Base-by-base conservation (phyloP, 2,888 invertebrate species). In the Mimachlamys varia region DNA sequence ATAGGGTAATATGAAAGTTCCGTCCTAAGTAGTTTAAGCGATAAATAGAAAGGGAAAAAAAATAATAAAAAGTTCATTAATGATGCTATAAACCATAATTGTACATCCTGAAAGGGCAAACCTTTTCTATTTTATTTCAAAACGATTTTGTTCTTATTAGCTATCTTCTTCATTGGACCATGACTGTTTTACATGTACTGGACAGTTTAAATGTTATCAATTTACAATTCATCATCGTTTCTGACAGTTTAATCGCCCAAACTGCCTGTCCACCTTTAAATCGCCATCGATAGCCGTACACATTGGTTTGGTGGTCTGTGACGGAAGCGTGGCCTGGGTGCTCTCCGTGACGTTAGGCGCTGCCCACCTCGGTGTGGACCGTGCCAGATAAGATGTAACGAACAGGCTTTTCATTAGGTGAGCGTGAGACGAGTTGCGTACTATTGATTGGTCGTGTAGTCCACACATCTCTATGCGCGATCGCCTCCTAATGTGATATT, bases 151-250 rank as follows among this genome's bases (percentile, higher is more conserved):
- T 53, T 53, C 53, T 12, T 17, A 19, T 13, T 58, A 53, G 19
- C 19, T 58, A 7, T 7, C 22, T 22, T 58, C n/a, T 76, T 76
- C 76, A 33, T 76, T 33, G 15, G 10, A 76, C 33, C 27, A 33
- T 10, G 76, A 22, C 7, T 33, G 33, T 76, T 76, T 10, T 33
- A 76, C 33, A 76, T 33, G 76, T 22, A 12, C 76, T 0, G 2
- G 27, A 76, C 76, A 76, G 12, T 76, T 76, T 4, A 12, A 76
- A 33, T 22, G 33, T 76, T 10, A 62, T 62, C 7, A 22, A n/a
- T 76, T 33, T 76, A n/a, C 62, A 62, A 62, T 62, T 62, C 22
- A n/a, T 76, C 76, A 76, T 76, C 22, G 22, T 76, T 76, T 76
- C 33, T 76, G 33, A 76, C 33, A 76, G 33, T 76, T 12, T 13